Evolutionary conservation across 92 coral and sea anemone genomes (phyloP).

Genomic region (Scolanthus callimorphus): DNA sequence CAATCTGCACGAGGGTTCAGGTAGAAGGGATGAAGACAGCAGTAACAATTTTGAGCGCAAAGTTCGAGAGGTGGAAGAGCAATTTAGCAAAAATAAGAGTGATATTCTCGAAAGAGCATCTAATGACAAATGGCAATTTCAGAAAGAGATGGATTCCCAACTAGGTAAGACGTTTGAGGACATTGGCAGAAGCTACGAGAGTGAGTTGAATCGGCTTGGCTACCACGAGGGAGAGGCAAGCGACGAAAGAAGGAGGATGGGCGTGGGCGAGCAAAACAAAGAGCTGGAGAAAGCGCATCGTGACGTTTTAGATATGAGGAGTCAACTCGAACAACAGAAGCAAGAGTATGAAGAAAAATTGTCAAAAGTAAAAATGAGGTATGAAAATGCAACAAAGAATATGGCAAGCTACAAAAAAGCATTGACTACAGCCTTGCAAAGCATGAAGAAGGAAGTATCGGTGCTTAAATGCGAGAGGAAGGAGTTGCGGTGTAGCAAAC

Average conservation of each 20-base stretch:
- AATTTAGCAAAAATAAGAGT: constrained; percentile 26
- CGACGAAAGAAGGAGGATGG: no score
- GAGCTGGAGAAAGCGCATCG: constrained; percentile 46
- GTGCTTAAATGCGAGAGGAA: constrained; percentile 55
- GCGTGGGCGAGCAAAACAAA: constrained; percentile 28
- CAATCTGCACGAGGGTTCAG: no score
- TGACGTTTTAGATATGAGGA: constrained; percentile 33
- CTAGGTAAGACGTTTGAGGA: constrained; percentile 31
- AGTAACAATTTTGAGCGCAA: constrained; percentile 43
- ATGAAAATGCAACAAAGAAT: constrained; percentile 17
- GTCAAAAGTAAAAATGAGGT: background rate
- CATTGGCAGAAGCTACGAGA: constrained; percentile 18
- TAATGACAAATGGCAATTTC: constrained; percentile 49
- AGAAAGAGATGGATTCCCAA: constrained; percentile 39
- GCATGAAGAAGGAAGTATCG: constrained; percentile 51
- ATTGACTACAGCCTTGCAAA: constrained; percentile 43
- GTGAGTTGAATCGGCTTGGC: constrained; percentile 14
- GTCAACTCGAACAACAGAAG: constrained; percentile 34
- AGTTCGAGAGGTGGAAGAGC: constrained; percentile 27
- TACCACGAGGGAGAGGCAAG: background rate
- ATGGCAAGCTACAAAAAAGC: constrained; percentile 40
- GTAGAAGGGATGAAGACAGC: no score
- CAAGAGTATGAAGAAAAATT: constrained; percentile 10
- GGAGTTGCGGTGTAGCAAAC: constrained; percentile 36
- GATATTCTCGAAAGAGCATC: constrained; percentile 48